phyloP scores from a whole-genome alignment of 1,140 invertebrate species.

The Piezodorus guildinii region DNA sequence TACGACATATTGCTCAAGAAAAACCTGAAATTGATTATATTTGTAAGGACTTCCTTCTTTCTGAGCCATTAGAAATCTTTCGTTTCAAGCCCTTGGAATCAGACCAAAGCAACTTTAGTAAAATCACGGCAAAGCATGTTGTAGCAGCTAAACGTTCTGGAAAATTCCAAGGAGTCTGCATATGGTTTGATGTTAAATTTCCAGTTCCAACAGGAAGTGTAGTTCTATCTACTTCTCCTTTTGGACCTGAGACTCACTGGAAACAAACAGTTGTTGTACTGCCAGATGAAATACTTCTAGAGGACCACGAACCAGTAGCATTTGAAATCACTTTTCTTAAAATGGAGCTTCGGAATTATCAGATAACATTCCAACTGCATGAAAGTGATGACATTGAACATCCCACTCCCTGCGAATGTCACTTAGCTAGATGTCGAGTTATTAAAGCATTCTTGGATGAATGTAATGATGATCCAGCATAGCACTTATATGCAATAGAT shows the following conservation, averaged over 20 bases:
- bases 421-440: slow-evolving; percentile 65
- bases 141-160: slow-evolving; percentile 41
- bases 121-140: slow-evolving; percentile 33
- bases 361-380: slow-evolving; percentile 53
- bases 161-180: slow-evolving; percentile 55
- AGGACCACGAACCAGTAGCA: slow-evolving; percentile 48
- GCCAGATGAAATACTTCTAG: slow-evolving; percentile 31
- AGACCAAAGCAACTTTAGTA: slow-evolving; percentile 29
- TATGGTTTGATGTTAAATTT: slow-evolving; percentile 39
- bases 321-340: slow-evolving; percentile 50
- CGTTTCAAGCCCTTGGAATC: not conserved
- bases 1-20: slow-evolving; percentile 3
- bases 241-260: slow-evolving; percentile 79
- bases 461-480: no score
- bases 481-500: no score
- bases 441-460: slow-evolving; percentile 45
- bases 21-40: not conserved
- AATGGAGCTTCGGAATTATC: slow-evolving; percentile 44
- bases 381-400: slow-evolving; percentile 58
- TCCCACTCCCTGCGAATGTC: slow-evolving; percentile 62
- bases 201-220: slow-evolving; percentile 30
- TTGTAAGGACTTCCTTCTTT: not conserved
- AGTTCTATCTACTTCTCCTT: slow-evolving; percentile 62
- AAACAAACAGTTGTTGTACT: slow-evolving; percentile 78
- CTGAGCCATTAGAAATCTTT: not conserved